Conservation (phyloP, 2,797 vertebrate genomes). For the Aldrovandia affinis region DNA sequence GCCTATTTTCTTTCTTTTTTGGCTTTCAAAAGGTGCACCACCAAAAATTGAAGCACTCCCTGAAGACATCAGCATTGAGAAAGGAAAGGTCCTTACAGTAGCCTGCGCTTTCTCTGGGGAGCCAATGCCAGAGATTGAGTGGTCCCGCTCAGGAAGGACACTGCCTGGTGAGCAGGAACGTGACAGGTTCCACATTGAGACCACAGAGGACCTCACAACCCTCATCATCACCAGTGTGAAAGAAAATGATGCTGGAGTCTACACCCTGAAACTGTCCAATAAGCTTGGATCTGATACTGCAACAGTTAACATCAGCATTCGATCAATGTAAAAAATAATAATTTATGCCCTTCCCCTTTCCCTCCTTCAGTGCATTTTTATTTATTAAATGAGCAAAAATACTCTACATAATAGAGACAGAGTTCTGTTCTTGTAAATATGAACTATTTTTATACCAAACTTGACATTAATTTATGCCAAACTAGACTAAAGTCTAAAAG, state of each 20-base stretch:
- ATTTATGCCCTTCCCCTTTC: conserved; percentile 69
- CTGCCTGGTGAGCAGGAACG: conserved; percentile 82
- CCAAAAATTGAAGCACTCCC: conserved; percentile 92
- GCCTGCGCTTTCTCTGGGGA: conserved; percentile 88
- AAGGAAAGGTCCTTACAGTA: conserved; percentile 87
- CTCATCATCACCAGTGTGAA: conserved; percentile 93
- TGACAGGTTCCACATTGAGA: conserved; percentile 96
- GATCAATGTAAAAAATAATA: conserved; percentile 78
- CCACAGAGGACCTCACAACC: conserved; percentile 92
- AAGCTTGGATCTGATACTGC: conserved; percentile 92
- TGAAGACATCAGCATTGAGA: conserved; percentile 81
- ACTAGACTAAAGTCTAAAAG: conserved; percentile 79
- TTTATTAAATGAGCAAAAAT: conserved; percentile 75
- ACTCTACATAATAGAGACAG: conserved; percentile 84
- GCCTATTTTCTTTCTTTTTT: not conserved
- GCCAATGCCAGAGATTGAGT: conserved; percentile 76
- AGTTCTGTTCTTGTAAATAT: conserved; percentile 96
- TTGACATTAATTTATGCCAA: conserved; percentile 82
- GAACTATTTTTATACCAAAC: conserved; percentile 94
- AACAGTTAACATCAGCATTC: conserved; percentile 93
- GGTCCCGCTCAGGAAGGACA: conserved; percentile 79
- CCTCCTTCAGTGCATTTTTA: conserved; percentile 75
- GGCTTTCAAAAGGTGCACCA: conserved; percentile 70
- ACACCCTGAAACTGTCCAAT: conserved; percentile 92
- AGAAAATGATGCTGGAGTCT: conserved; percentile 89